Percentiles rank a stretch among this genome's conserved stretches.
Conservation (phyloP, 2,797 vertebrate genomes). For the Amphiprion clarkii region DNA sequence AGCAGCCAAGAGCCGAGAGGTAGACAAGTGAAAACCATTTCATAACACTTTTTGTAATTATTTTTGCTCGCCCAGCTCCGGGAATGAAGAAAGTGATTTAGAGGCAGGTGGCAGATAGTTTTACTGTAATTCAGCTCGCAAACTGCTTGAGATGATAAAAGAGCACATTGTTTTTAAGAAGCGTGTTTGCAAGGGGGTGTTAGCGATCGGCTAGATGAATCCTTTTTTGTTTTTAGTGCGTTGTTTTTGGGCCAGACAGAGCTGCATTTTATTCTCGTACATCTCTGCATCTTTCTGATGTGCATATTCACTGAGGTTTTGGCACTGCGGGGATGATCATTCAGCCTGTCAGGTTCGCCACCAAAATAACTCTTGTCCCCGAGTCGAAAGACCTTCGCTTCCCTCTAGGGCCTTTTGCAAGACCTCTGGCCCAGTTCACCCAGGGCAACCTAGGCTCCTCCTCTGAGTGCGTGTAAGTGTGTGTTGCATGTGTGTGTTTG, state of each 20-base stretch:
- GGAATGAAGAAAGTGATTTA: slow-evolving; percentile 60
- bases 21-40: slow-evolving; percentile 63
- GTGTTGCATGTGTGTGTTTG: slow-evolving; percentile 55
- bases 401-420: slow-evolving; percentile 71
- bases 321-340: slow-evolving; percentile 40
- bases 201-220: slow-evolving; percentile 30
- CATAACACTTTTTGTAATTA: slow-evolving; percentile 62
- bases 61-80: slow-evolving; percentile 58
- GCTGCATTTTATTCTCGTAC: neutral
- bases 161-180: slow-evolving; percentile 35
- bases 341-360: slow-evolving; percentile 56
- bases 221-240: slow-evolving; percentile 14
- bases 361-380: slow-evolving; percentile 71
- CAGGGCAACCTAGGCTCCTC: slow-evolving; percentile 84
- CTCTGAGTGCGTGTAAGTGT: slow-evolving; percentile 54
- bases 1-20: slow-evolving; percentile 49
- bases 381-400: slow-evolving; percentile 76
- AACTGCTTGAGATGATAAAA: slow-evolving; percentile 52
- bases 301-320: slow-evolving; percentile 33
- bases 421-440: slow-evolving; percentile 85
- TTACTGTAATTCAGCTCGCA: slow-evolving; percentile 39
- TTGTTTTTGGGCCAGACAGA: neutral
- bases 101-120: slow-evolving; percentile 52
- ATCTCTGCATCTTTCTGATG: slow-evolving; percentile 24
- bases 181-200: slow-evolving; percentile 16